Evolutionary conservation across 2,113 vertebrate genomes (phyloP), one percentile per base, ranked within the genome.

Genomic region (Haemorhous mexicanus): DNA sequence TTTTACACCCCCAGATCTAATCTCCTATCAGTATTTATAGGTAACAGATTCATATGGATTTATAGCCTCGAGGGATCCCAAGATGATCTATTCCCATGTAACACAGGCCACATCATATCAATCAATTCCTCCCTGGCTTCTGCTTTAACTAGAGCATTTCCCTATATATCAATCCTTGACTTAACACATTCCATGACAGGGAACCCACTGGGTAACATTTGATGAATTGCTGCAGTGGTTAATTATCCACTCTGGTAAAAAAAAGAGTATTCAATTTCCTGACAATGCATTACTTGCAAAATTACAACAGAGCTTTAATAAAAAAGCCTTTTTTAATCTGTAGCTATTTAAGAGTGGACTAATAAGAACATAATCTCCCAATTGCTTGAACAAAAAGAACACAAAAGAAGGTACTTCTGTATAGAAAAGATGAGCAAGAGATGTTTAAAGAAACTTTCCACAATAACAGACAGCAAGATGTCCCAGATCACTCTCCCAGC

Each of bases 211-310:
- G 44, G 83, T 79, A 87, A 70, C 49, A 7, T 43, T 79, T 90
- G 94, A 96, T 72, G 68, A 95, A 96, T 87, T 78, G 93, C 80
- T 92, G 67, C 56, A 64, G 80, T 55, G 62, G 52, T 95, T 92
- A 87, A 96, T 96, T 89, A 96, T 52, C 90, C 67, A 75, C n/a
- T 39, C 61, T 26, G 49, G 52, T 87, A 26, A 55, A 90, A 85
- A 75, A 58, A 59, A 70, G 6, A 0, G 0, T 46, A 67, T 77
- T 95, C 28, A 15, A 84, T 75, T 94, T 96, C 76, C 80, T 92
- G 73, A 84, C 85, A 75, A 52, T 2, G 32, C 70, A 84, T 90
- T 93, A 82, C 64, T 90, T 77, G 46, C 33, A 88, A 86, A 93
- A 96, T 85, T 92, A 72, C 49, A 93, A 67, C 19, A 41, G 43